Evolutionary conservation across 2,797 vertebrate genomes (phyloP).

Genomic region (Poecile montanus): DNA sequence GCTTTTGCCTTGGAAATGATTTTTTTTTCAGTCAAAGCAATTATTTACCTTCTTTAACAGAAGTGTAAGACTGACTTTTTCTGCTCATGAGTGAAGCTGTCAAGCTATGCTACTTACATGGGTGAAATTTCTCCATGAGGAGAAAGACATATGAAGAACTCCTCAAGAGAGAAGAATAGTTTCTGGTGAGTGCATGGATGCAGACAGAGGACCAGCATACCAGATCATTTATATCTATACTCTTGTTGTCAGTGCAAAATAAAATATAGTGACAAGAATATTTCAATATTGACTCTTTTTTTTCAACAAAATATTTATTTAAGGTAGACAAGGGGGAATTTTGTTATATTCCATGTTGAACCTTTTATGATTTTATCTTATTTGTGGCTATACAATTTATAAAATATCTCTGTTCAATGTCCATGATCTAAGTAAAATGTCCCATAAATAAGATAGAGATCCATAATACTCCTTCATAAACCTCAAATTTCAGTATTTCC

Average conservation of each 20-base stretch:
- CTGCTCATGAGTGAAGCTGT: neutral
- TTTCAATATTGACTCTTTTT: neutral
- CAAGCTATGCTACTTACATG: neutral
- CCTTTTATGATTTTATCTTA: neutral
- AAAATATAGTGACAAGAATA: neutral
- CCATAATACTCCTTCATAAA: neutral
- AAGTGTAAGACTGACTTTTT: neutral
- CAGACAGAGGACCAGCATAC: neutral
- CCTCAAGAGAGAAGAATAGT: neutral
- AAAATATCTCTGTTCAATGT: neutral
- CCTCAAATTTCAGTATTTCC: neutral
- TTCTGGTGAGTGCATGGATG: neutral
- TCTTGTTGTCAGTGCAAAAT: neutral
- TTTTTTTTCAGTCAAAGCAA: neutral
- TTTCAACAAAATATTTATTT: neutral
- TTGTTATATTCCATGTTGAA: neutral
- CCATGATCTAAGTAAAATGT: neutral
- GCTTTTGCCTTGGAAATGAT: neutral
- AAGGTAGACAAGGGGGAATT: accelerated
- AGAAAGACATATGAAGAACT: neutral
- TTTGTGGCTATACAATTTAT: neutral
- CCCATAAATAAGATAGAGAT: neutral
- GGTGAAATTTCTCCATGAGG: neutral
- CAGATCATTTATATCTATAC: neutral
- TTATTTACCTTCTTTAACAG: slow-evolving; percentile 3